Base-by-base conservation (phyloP, 2,888 invertebrate genomes). In the Orgyia antiqua region DNA sequence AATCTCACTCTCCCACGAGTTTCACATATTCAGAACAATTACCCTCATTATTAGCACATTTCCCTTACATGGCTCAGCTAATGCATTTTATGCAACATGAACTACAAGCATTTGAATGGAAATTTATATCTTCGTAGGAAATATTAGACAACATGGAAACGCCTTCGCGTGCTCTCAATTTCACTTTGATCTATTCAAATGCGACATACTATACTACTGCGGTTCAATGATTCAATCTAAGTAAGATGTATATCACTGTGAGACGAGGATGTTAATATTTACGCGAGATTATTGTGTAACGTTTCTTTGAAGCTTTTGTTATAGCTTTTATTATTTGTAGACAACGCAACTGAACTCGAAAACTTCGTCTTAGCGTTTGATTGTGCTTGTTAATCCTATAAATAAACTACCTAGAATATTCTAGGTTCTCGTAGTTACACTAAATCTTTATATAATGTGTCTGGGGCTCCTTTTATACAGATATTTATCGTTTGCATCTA, bases 151-250 rank as follows among this genome's bases (percentile, higher is more conserved):
- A 43, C 46, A 46, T 56, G 57, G 61, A 57, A 67, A 56, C 58
- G 54, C 58, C 63, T 53, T 44, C 50, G 41, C 51, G 43, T 41
- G 61, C 42, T 64, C 67, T 64, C 69, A 63, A 67, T 68, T 69
- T 69, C 65, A 58, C 65, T 68, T 65, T 64, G 63, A 64, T 61
- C 58, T 61, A 53, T 54, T 55, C 52, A 51, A 54, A 59, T 45
- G 50, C 45, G 53, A 53, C 53, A 51, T 45, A 37, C 39, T 45
- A 51, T 23, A 23, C 45, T 43, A 39, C 34, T 38, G 36, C 31
- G 26, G 36, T 42, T 39, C 45, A 44, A 40, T 43, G 26, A 35
- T 42, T 39, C 45, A 44, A 40, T 43, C 42, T 33, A 35, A 31
- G 25, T 23, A 27, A 35, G 29, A 36, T 45, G 9, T 20, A 36